phyloP scores from a whole-genome alignment of 2,888 invertebrate genomes.

The Nomada flava region DNA sequence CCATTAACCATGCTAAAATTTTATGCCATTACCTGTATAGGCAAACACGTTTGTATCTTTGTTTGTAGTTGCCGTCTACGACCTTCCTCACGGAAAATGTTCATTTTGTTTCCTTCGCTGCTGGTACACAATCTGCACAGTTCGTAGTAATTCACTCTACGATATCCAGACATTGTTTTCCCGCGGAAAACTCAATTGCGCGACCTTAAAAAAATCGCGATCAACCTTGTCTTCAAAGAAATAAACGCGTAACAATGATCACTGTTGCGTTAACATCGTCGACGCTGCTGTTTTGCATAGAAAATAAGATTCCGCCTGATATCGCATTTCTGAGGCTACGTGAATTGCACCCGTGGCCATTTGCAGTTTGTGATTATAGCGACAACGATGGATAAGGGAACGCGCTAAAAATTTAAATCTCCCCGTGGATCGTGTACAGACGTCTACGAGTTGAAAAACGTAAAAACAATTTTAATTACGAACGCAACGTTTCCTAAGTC shows the following conservation, averaged over 20 bases:
- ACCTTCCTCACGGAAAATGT: slow-evolving; percentile 89
- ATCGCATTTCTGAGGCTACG: slow-evolving; percentile 64
- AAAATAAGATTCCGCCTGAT: slow-evolving; percentile 50
- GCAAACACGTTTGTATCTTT: slow-evolving; percentile 88
- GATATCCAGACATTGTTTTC: slow-evolving; percentile 87
- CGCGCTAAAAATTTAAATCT: slow-evolving; percentile 54
- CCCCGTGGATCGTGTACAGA: not conserved
- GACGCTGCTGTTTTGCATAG: slow-evolving; percentile 36
- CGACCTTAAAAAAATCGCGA: slow-evolving; percentile 61
- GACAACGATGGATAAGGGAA: slow-evolving; percentile 44
- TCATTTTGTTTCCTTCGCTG: slow-evolving; percentile 88
- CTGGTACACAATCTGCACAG: slow-evolving; percentile 89
- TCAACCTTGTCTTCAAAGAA: slow-evolving; percentile 26
- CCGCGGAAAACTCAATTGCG: slow-evolving; percentile 73
- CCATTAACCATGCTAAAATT: not conserved
- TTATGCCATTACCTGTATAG: slow-evolving; percentile 85
- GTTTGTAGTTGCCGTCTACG: slow-evolving; percentile 87
- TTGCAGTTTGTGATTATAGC: slow-evolving; percentile 67
- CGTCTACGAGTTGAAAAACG: not conserved
- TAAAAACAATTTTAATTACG: not conserved
- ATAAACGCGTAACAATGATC: slow-evolving; percentile 45
- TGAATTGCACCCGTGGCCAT: slow-evolving; percentile 72
- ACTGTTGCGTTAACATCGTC: slow-evolving; percentile 57
- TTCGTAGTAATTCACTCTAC: slow-evolving; percentile 90
- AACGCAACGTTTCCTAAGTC: not conserved